Conservation (phyloP, 1,140 invertebrate genomes). For the Ooceraea biroi region DNA sequence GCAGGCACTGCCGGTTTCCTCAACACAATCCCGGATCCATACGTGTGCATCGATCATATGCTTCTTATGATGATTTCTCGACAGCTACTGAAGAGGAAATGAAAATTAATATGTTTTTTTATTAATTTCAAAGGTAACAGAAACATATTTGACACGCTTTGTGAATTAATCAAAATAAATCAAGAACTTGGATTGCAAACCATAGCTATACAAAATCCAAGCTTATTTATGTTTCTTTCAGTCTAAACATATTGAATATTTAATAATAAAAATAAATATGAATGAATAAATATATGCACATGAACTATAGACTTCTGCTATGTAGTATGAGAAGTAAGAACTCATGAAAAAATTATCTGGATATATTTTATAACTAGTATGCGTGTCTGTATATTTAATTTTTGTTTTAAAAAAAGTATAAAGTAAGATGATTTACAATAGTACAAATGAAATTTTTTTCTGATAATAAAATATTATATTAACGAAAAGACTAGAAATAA, state of each 20-base stretch:
- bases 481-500: background rate
- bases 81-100: background rate
- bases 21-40: background rate
- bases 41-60: background rate
- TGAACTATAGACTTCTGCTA: background rate
- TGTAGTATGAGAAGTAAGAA: too few species aligned
- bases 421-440: too few species aligned
- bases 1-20: background rate
- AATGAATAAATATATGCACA: slow-evolving; percentile 2
- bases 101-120: background rate
- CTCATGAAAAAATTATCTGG: background rate
- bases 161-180: background rate
- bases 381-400: too few species aligned
- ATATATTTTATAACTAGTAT: background rate
- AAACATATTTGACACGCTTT: slow-evolving; percentile 17
- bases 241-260: background rate
- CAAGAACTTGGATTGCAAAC: background rate
- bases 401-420: too few species aligned
- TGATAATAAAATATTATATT: background rate
- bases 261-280: background rate
- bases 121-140: background rate
- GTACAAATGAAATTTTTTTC: too few species aligned
- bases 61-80: background rate
- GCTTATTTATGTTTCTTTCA: background rate
- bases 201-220: background rate